Percentiles rank a stretch among this genome's conserved stretches.
Conservation (phyloP, 2,797 vertebrate species). For the Manis crassicaudata region DNA sequence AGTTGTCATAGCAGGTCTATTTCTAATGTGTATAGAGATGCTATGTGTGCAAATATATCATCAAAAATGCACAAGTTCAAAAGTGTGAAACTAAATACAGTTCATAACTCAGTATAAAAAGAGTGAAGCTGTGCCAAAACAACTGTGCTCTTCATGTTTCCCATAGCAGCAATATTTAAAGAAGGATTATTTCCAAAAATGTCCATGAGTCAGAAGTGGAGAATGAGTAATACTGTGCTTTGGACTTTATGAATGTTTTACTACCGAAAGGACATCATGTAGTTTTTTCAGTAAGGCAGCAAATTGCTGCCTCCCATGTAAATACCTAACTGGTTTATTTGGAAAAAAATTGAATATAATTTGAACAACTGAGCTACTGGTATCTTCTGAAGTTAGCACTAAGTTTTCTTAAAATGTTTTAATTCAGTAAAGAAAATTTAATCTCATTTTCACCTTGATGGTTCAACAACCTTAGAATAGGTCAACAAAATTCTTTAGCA, state of each 20-base stretch:
- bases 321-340: not conserved
- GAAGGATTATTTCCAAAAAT: conserved; percentile 69
- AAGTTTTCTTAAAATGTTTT: conserved; percentile 43
- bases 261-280: not conserved
- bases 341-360: conserved; percentile 6
- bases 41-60: conserved; percentile 49
- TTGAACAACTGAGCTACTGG: not conserved
- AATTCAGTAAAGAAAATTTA: not conserved
- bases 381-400: not conserved
- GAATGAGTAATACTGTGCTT: conserved; percentile 62
- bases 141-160: conserved; percentile 52
- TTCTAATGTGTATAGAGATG: conserved; percentile 37
- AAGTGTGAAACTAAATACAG: conserved; percentile 77
- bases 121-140: conserved; percentile 33
- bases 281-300: not conserved
- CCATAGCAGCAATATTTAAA: conserved; percentile 62
- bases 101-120: conserved; percentile 74
- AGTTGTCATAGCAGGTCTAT: conserved; percentile 42
- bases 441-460: not conserved
- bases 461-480: not conserved
- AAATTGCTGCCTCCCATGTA: not conserved
- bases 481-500: not conserved
- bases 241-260: conserved; percentile 60
- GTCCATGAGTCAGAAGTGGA: conserved; percentile 63
- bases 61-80: conserved; percentile 64